A percentile compares a stretch with the other conserved stretches of the same genome.
Evolutionary conservation across 1,140 invertebrate genomes (phyloP).

Genomic region (Polyergus mexicanus): DNA sequence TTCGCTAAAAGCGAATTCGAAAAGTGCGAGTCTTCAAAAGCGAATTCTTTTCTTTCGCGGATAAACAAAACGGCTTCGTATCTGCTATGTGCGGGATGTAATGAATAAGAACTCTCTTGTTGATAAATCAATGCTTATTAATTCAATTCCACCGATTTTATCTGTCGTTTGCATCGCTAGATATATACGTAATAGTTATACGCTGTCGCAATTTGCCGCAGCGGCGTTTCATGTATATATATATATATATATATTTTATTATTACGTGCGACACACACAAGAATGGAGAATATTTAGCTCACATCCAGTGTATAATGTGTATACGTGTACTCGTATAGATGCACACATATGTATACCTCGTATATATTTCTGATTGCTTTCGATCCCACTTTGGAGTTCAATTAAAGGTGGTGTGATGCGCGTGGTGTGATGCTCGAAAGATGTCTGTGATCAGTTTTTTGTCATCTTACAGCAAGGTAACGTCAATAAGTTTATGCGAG

Average conservation of each 20-base stretch:
- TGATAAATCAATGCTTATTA: neutral
- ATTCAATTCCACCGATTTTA: neutral
- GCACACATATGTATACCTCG: neutral
- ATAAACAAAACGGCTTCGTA: too few relatives aligned
- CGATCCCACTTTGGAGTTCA: conserved; percentile 37
- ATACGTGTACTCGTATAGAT: neutral
- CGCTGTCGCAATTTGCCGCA: neutral
- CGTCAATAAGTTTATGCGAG: neutral
- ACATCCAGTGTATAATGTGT: too few relatives aligned
- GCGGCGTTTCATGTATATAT: neutral
- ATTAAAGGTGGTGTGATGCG: conserved; percentile 42
- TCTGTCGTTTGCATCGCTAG: neutral
- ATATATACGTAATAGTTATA: neutral
- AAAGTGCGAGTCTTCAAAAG: neutral
- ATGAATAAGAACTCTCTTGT: neutral
- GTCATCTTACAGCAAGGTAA: neutral
- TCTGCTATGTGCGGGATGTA: neutral
- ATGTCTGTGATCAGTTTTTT: conserved; percentile 27
- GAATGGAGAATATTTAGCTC: neutral
- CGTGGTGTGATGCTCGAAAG: neutral
- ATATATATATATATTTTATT: too few relatives aligned
- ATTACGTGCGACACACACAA: neutral
- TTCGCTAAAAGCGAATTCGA: neutral
- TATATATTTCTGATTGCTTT: neutral
- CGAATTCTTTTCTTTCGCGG: neutral